These are phyloP conservation scores for Pristionchus japonicus DNA, from an alignment of 2,888 invertebrate genomes.

Conservation along the genomic window DNA sequence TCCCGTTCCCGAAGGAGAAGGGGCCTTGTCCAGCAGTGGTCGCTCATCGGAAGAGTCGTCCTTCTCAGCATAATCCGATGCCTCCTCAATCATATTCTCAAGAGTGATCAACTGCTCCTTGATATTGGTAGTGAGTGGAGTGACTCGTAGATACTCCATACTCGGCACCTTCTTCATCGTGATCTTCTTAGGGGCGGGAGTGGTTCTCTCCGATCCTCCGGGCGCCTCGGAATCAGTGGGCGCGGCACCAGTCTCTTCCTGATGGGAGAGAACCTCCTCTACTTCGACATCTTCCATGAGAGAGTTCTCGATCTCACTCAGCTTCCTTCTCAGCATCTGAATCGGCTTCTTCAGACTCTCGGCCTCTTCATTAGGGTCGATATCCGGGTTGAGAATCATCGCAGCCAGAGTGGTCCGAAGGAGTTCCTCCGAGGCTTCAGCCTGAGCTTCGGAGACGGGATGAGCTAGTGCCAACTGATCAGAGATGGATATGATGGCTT, in stretches of 20 bases:
- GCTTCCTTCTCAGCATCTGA: conserved; percentile 57
- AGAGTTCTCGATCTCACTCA: conserved; percentile 65
- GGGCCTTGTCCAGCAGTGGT: conserved; percentile 40
- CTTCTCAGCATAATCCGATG: conserved; percentile 41
- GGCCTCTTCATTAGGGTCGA: conserved; percentile 47
- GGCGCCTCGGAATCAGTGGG: conserved; percentile 49
- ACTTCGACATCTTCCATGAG: conserved; percentile 69
- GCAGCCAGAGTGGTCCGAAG: conserved; percentile 68
- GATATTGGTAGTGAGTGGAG: conserved; percentile 62
- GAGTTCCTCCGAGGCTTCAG: conserved; percentile 70
- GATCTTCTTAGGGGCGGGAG: conserved; percentile 49
- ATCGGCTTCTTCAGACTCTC: conserved; percentile 63
- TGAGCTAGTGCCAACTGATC: conserved; percentile 59
- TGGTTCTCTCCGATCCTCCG: conserved; percentile 15
- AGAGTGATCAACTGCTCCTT: conserved; percentile 60
- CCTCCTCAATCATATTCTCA: conserved; percentile 60
- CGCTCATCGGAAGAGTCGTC: conserved; percentile 32
- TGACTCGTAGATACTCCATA: conserved; percentile 61
- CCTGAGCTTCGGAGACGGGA: conserved; percentile 66
- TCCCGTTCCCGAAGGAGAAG: not conserved
- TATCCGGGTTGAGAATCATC: conserved; percentile 68
- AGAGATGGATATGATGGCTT: conserved; percentile 66
- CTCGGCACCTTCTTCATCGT: conserved; percentile 60
- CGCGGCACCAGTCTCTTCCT: conserved; percentile 2
- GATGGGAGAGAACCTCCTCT: conserved; percentile 52